A percentile compares a stretch with the other conserved stretches of the same genome.
Evolutionary conservation across 2,888 invertebrate species (phyloP).

Genomic region (Cremastinae sp.): DNA sequence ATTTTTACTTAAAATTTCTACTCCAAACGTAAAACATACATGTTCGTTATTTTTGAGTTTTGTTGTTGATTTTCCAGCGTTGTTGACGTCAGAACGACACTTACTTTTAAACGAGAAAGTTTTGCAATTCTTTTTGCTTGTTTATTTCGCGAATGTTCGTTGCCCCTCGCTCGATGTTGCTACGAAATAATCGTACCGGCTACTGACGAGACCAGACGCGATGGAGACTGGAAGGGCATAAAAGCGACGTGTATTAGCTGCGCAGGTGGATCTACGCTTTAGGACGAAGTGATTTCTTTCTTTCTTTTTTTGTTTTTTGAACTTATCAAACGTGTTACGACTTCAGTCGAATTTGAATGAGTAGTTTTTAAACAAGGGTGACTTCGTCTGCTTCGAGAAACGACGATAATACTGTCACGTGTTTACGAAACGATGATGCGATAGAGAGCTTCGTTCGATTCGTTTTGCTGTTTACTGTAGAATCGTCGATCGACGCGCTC

Average conservation of each 20-base stretch:
- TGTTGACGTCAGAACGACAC: slow-evolving; percentile 6
- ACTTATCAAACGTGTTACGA: background rate
- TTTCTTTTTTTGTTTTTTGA: slow-evolving; percentile 8
- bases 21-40: slow-evolving; percentile 32
- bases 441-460: slow-evolving; percentile 29
- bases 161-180: background rate
- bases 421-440: slow-evolving; percentile 34
- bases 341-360: slow-evolving; percentile 4
- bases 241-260: too few relatives aligned
- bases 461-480: background rate
- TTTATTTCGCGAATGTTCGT: background rate
- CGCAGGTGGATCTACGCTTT: too few relatives aligned
- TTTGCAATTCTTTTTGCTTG: background rate
- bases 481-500: slow-evolving; percentile 36
- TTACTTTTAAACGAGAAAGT: background rate
- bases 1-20: slow-evolving; percentile 5
- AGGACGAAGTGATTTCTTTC: too few relatives aligned
- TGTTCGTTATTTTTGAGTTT: slow-evolving; percentile 17
- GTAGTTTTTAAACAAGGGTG: slow-evolving; percentile 1
- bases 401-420: slow-evolving; percentile 52
- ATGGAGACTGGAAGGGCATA: too few relatives aligned
- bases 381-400: slow-evolving; percentile 44
- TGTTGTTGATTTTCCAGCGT: background rate
- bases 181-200: too few relatives aligned
- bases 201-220: too few relatives aligned